Percentiles rank a stretch among this genome's conserved stretches.
These are phyloP conservation scores for Mythimna loreyi DNA, from an alignment of 2,888 invertebrate genomes.

Conservation along the genomic window DNA sequence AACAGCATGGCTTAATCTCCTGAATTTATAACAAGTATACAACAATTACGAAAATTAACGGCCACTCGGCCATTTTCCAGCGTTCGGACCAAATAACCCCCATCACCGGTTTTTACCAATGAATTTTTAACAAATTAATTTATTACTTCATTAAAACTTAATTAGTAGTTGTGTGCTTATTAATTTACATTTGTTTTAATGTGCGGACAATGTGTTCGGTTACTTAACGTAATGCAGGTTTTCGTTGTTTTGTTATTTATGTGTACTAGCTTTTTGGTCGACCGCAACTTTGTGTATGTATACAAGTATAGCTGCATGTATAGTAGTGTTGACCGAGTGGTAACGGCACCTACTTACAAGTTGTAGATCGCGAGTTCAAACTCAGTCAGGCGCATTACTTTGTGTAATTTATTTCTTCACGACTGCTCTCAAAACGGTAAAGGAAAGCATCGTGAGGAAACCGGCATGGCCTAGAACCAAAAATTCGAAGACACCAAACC, in stretches of 20 bases:
- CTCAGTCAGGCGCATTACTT: too few relatives aligned
- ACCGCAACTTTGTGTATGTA: neutral
- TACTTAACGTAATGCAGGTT: constrained; percentile 39
- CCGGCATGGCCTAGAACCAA: too few relatives aligned
- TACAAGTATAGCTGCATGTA: too few relatives aligned
- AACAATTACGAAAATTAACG: constrained; percentile 84
- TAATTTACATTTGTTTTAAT: constrained; percentile 61
- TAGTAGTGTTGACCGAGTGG: too few relatives aligned
- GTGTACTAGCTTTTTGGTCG: neutral
- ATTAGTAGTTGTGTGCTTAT: constrained; percentile 76
- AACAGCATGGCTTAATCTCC: constrained; percentile 74
- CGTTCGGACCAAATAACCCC: constrained; percentile 74
- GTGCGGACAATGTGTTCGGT: constrained; percentile 45
- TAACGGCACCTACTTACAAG: too few relatives aligned
- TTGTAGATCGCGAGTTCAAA: too few relatives aligned
- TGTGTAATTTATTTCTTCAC: too few relatives aligned
- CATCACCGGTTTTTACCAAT: constrained; percentile 75
- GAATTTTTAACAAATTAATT: constrained; percentile 88
- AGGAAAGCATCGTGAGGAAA: too few relatives aligned
- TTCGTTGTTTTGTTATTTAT: constrained; percentile 35
- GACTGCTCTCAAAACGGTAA: too few relatives aligned
- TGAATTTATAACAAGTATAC: constrained; percentile 83
- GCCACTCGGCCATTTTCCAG: constrained; percentile 76
- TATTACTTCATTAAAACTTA: constrained; percentile 85
- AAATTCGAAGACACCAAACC: too few relatives aligned